phyloP scores from a whole-genome alignment of 2,888 invertebrate genomes.

The Creontiades dilutus region DNA sequence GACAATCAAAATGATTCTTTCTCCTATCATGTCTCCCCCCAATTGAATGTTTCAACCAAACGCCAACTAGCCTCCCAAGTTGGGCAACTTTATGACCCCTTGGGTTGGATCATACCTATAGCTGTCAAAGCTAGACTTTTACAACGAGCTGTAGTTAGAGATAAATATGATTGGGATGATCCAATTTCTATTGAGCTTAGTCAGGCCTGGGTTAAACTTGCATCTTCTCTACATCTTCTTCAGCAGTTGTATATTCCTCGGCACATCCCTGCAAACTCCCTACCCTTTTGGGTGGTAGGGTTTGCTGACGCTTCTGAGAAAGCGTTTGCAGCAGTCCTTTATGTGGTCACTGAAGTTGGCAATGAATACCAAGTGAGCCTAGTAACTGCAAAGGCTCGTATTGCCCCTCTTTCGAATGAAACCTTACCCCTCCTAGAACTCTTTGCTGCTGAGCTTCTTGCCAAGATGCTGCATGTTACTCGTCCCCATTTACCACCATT shows the following conservation, averaged over 20 bases:
- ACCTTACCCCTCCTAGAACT: not conserved
- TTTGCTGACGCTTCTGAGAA: not conserved
- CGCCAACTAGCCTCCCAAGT: constrained; percentile 4
- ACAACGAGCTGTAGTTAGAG: not conserved
- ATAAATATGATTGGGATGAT: not conserved
- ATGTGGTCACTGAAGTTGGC: not conserved
- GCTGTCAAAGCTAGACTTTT: not conserved
- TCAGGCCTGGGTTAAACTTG: not conserved
- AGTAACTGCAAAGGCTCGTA: not conserved
- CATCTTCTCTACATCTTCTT: not conserved
- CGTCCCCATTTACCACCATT: not conserved
- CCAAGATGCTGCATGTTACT: not conserved
- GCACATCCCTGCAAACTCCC: not conserved
- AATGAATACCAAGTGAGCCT: too few relatives aligned
- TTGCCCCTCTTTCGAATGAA: not conserved
- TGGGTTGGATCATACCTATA: constrained; percentile 31
- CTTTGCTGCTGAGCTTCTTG: not conserved
- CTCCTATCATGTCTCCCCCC: not conserved
- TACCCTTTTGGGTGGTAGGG: not conserved
- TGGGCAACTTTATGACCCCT: not conserved
- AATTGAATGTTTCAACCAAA: not conserved
- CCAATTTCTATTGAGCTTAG: not conserved
- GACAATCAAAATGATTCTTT: not conserved
- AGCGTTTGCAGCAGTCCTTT: not conserved
- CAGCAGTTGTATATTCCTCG: not conserved